These are phyloP conservation scores for Tauraco erythrolophus DNA, from an alignment of 2,113 vertebrate genomes.

Conservation along the genomic window DNA sequence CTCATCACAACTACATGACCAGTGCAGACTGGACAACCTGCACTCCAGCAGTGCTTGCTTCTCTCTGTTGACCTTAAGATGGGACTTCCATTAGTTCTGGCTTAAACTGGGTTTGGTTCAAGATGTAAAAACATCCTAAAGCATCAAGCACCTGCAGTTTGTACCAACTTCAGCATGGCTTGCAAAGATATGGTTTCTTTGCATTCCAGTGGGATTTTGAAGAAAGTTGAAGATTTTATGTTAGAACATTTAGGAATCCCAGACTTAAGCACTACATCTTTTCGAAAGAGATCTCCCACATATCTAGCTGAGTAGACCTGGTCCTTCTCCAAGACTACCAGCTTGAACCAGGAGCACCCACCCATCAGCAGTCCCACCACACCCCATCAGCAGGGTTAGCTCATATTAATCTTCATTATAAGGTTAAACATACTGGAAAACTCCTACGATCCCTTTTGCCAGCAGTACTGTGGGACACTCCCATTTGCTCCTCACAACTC, in stretches of 20 bases:
- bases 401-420: neutral
- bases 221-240: neutral
- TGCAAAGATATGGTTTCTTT: neutral
- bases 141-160: neutral
- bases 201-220: neutral
- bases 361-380: neutral
- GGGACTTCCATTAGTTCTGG: neutral
- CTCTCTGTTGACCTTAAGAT: neutral
- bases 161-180: accelerated
- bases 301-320: neutral
- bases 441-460: neutral
- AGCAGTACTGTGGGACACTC: neutral
- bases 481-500: neutral
- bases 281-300: neutral
- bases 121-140: neutral
- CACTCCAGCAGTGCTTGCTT: neutral
- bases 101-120: neutral
- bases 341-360: neutral
- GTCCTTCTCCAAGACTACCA: neutral
- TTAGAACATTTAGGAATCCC: neutral
- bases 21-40: neutral
- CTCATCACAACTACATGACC: neutral
- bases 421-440: neutral
- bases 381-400: neutral
- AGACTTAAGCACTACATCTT: neutral